Evolutionary conservation across 1,140 invertebrate species (phyloP), one percentile per base, ranked within the genome.

Genomic region (Zeugodacus cucurbitae): DNA sequence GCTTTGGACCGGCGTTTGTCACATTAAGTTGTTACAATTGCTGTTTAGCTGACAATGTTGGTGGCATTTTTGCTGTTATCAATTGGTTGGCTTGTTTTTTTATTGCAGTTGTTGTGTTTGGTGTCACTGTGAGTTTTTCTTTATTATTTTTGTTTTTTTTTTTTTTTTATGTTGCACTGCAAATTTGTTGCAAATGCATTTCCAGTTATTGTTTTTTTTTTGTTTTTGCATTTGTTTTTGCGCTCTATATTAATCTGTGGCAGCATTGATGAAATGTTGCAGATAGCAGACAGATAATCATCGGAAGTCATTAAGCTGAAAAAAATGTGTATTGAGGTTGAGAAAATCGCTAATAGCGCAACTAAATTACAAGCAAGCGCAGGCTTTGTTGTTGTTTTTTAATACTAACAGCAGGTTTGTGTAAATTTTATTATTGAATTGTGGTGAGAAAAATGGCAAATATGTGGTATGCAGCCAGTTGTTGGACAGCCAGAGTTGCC

Each of bases 1-100:
- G 48, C 48, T n/a, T n/a, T 20, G 48, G 74, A 82, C 74, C 48
- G 26, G 2, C 44, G 37, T 82, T 82, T 82, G 74, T 82, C 74
- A 82, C 41, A 82, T 82, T 82, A 48, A 82, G 74, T 82, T 54
- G 74, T 82, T 82, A 82, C 41, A 48, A 82, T 82, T 82, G 74
- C 37, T 82, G 74, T 82, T 54, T 82, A 29, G 41, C 41, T 26
- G 41, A 6, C 74, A 48, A 37, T 48, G 74, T 82, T 82, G 74
- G 41, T 82, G 74, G 74, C 74, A 82, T 82, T 48, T 54, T n/a
- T 48, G 74, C 26, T 82, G 74, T 17, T 82, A 82, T n/a, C 41
- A 48, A 44, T 48, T 26, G n/a, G 7, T 34, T 29, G 74, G 74
- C n/a, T 82, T 48, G 22, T 26, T 37, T 44, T 37, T 44, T 82